Percentiles rank a stretch among this genome's conserved stretches.
Conservation (phyloP, 2,113 vertebrate genomes). For the Todiramphus chloris region DNA sequence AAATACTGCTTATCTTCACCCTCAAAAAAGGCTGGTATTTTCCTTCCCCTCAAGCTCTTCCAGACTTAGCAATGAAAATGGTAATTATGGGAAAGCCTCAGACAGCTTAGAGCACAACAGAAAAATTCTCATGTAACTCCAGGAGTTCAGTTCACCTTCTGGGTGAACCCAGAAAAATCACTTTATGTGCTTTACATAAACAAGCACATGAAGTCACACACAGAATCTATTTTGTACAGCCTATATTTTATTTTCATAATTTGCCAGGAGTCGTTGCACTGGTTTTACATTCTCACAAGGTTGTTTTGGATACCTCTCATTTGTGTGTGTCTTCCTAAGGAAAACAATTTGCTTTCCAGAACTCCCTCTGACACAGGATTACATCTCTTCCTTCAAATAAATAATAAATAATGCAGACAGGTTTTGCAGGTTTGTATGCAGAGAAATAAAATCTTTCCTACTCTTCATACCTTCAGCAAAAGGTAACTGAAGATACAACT, state of each 20-base stretch:
- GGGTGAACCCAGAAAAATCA: background rate
- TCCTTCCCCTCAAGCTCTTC: background rate
- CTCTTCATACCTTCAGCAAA: background rate
- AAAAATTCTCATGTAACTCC: background rate
- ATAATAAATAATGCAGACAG: constrained; percentile 1
- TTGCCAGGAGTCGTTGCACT: background rate
- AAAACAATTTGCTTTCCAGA: constrained; percentile 34
- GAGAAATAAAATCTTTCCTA: background rate
- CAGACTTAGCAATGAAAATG: background rate
- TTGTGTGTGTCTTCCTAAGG: background rate
- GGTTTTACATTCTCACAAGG: background rate
- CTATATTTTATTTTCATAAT: background rate
- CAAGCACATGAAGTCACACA: background rate
- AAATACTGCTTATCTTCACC: background rate
- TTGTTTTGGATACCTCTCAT: background rate
- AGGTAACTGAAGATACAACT: background rate
- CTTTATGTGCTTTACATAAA: background rate
- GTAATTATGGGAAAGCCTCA: background rate
- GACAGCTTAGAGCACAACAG: background rate
- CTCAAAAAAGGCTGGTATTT: background rate
- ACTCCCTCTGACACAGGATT: background rate
- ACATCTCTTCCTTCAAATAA: background rate
- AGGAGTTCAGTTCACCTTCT: background rate
- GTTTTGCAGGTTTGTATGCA: background rate
- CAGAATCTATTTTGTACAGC: background rate